Base-by-base conservation (phyloP, 2,797 vertebrate species). In the Oryzias sinensis region DNA sequence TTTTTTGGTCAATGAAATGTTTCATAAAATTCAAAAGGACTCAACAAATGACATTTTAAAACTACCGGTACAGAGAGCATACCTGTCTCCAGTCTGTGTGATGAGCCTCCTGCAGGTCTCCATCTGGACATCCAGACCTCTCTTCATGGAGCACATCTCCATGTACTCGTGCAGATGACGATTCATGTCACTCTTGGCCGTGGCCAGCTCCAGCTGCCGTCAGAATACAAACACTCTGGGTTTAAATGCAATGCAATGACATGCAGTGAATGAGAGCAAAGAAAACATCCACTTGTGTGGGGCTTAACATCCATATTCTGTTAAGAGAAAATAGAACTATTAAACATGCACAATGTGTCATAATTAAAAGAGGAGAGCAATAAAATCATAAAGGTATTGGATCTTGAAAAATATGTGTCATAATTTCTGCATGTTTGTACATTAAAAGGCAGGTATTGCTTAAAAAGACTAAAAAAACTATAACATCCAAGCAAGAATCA, bases 61-160 rank as follows among this genome's bases (percentile, higher is more conserved):
- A 14, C 6, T 4, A 16, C 4, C 0, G 43, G 15, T 43, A 43
- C 8, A 6, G 17, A 22, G 25, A 8, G 17, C 14, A 22, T 68
- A 84, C 83, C 91, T 92, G 83, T 98, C 94, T 72, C 95, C 96
- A 0, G 91, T 96, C 87, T 97, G 96, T 4, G 95, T 98, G 90
- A 98, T 98, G 75, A 99, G 94, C 49, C 96, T 92, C 72, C 96
- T 92, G 80, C 95, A 97, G 4, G 97, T 98, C 91, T 98, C 97
- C 97, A 98, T 98, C 89, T 98, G 97, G 49, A 98, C 96, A 0
- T 98, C 97, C 62, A 98, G 86, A 17, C 97, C 97, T 47, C 96
- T 88, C 83, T 98, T 98, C 97, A 98, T 98, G 43, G 95, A 97
- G 80, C 97, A 98, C 96, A 98, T 98, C 76, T 98, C 97, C 96